phyloP scores from a whole-genome alignment of 2,797 vertebrate genomes.

The Gymnocypris eckloni region DNA sequence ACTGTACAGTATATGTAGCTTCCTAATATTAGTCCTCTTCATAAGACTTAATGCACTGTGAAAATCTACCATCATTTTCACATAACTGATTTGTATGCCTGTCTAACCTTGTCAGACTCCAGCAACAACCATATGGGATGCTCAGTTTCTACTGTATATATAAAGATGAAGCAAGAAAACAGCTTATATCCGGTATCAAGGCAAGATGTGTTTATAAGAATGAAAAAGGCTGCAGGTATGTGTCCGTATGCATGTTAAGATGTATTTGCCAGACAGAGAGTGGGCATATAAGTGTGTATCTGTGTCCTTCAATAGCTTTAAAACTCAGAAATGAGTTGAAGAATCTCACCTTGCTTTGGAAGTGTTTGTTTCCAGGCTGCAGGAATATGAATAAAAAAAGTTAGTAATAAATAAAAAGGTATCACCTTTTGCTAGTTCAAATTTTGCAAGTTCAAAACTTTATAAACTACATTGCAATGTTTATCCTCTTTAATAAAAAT shows the following conservation, averaged over 20 bases:
- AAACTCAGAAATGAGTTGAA: not conserved
- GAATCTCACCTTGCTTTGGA: not conserved
- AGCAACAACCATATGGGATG: slow-evolving; percentile 28
- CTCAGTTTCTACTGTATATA: slow-evolving; percentile 23
- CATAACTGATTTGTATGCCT: slow-evolving; percentile 39
- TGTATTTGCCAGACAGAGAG: slow-evolving; percentile 16
- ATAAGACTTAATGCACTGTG: slow-evolving; percentile 24
- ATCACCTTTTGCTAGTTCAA: not conserved
- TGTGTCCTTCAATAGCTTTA: slow-evolving; percentile 14
- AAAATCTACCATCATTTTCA: slow-evolving; percentile 43
- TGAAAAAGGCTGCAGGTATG: not conserved
- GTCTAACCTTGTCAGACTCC: slow-evolving; percentile 30
- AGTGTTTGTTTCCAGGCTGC: not conserved
- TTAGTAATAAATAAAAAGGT: not conserved
- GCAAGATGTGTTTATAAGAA: slow-evolving; percentile 7
- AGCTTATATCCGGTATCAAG: slow-evolving; percentile 22
- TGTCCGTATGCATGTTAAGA: slow-evolving; percentile 6
- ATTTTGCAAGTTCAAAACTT: not conserved
- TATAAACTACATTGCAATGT: not conserved
- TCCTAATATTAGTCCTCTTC: slow-evolving; percentile 33
- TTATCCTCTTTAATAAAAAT: not conserved
- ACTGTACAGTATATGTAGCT: slow-evolving; percentile 3
- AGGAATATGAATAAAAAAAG: not conserved
- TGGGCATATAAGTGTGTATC: not conserved
- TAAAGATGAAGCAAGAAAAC: slow-evolving; percentile 20